Base-by-base conservation (phyloP, 2,113 vertebrate genomes). In the Trinectes maculatus region DNA sequence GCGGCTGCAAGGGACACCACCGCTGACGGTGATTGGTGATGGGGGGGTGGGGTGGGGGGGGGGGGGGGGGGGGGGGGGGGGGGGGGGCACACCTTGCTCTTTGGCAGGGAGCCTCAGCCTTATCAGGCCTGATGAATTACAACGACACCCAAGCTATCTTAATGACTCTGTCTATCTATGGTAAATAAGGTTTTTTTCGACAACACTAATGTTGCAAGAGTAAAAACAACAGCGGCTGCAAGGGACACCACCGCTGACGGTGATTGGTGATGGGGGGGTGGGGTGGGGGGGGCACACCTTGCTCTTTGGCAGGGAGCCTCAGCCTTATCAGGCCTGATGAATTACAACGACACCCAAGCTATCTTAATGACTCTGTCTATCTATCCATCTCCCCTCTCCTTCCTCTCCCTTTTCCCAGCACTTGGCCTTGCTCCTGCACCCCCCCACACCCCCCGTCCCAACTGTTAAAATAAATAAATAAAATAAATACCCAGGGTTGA, bases 121-220 rank as follows among this genome's bases (percentile, higher is more conserved):
- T 90, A 77, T 87, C 73, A 65, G 73, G 52, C 66, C 51, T 90
- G 90, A 87, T 88, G 86, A 87, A 92, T 91, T 88, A 89, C 90
- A 89, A 91, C 92, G 92, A 91, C 89, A 91, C 84, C 74, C 86
- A 89, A 61, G 75, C 91, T 94, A 93, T 92, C 90, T 93, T 92
- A 92, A 93, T 92, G 89, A 80, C 68, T 83, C 80, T 68, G 79
- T 80, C 84, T 89, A 87, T 86, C 91, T 77, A 43, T n/a, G 34
- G 34, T 36, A 36, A 36, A 36, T 4, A 36, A n/a, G n/a, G n/a
- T 33, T 10, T 9, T 15, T 55, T 55, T 68, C 13, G 56, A 28
- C 42, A 56, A 44, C 58, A 46, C 6, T 48, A 57, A 34, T 65
- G 66, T 70, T 58, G 65, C 16, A 34, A 65, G 25, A 46, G 57